Base-by-base conservation (phyloP, 2,797 vertebrate species). In the Tapera naevia region DNA sequence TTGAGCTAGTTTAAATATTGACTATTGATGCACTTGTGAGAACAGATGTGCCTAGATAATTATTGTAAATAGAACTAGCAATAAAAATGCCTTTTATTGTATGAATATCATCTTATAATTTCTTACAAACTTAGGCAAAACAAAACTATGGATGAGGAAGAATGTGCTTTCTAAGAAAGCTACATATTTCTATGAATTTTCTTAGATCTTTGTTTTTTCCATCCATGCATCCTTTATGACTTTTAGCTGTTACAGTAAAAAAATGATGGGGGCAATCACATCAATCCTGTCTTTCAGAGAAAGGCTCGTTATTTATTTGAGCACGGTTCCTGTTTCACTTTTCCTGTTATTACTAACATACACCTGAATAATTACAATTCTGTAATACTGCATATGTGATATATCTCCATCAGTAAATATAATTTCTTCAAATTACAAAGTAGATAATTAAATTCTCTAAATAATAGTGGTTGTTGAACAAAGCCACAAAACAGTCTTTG, bases 1-100 rank as follows among this genome's bases (percentile, higher is more conserved):
- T 76, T 87, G 64, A 73, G 41, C 75, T 92, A 80, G 61, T 93
- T 93, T 94, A 85, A 82, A 87, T 90, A 80, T 70, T 91, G 69
- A 87, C 83, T 35, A 54, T 54, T 46, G 79, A 39, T 83, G 69
- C 39, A 43, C 45, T 94, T 33, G 23, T 91, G 62, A 70, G 35
- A 76, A 72, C 66, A 92, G 85, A 91, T 84, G 73, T 84, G 58
- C 24, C 73, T 76, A 83, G 28, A 91, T 84, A 56, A 86, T 81
- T 83, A 91, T 9, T 86, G 46, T 76, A 86, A 89, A 79, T n/a
- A 89, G 62, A 91, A 92, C 66, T 54, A 92, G 62, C 56, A 79
- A 64, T 54, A 82, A 88, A 86, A 76, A 66, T 70, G 64, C 13
- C 8, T 91, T 88, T 88, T 73, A 50, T 58, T 17, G 15, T 27